These are phyloP conservation scores for Peromyscus leucopus DNA, from an alignment of 2,113 vertebrate species.

Conservation along the genomic window DNA sequence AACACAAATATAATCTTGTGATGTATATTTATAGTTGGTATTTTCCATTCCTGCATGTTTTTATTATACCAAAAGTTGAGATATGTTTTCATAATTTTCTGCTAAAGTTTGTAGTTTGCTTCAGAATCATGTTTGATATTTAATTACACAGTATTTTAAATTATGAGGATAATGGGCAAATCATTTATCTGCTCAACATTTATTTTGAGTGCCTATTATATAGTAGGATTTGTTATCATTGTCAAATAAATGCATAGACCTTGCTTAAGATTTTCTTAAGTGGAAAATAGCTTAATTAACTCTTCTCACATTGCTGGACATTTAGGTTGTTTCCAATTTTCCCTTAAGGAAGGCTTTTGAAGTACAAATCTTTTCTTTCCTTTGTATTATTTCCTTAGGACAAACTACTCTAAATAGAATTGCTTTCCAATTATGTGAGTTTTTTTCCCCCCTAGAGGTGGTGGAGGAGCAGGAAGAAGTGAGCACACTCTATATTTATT, in stretches of 20 bases:
- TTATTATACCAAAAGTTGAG: not conserved
- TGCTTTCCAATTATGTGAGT: conserved; percentile 2
- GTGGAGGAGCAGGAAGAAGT: not conserved
- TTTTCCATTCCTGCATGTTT: not conserved
- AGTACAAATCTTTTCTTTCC: not conserved
- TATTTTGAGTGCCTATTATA: not conserved
- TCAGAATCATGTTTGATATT: not conserved
- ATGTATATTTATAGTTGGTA: not conserved
- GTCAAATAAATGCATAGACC: not conserved
- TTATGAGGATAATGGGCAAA: not conserved
- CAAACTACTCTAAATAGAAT: conserved; percentile 15
- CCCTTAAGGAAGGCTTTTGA: not conserved
- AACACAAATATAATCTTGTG: not conserved
- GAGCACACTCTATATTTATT: not conserved
- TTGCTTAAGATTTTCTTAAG: conserved; percentile 29
- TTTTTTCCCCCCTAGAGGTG: not conserved
- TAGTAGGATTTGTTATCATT: not conserved
- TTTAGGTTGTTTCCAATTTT: conserved; percentile 61
- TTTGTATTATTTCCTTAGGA: conserved; percentile 40
- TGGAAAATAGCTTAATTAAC: conserved; percentile 46
- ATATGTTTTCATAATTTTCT: not conserved
- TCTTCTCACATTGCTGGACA: not conserved
- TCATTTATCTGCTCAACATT: conserved; percentile 2
- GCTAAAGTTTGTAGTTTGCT: not conserved
- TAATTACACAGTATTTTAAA: not conserved